These are phyloP conservation scores for Thalassaphorura encarpata DNA, from an alignment of 1,140 invertebrate genomes.

Conservation along the genomic window DNA sequence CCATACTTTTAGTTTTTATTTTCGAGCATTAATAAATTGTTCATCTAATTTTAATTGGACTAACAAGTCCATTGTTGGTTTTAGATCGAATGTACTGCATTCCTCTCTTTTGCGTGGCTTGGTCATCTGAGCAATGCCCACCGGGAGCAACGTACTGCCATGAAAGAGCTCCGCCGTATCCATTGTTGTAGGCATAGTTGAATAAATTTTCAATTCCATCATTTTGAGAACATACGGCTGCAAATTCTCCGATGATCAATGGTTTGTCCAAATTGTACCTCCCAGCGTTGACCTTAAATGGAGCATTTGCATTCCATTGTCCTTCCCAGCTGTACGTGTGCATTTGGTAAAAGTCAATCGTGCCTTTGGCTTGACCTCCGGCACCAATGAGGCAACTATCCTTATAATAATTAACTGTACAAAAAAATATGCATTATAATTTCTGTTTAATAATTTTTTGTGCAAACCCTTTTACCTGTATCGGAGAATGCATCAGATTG, in stretches of 20 bases:
- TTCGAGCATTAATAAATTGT: too few species aligned
- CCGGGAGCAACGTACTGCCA: conserved; percentile 38
- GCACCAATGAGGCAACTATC: conserved; percentile 37
- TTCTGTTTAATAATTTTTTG: neutral
- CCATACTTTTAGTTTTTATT: too few species aligned
- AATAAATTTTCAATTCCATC: conserved; percentile 35
- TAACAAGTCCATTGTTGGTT: conserved; percentile 10
- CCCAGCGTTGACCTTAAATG: conserved; percentile 36
- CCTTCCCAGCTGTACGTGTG: conserved; percentile 36
- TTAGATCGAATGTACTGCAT: conserved; percentile 13
- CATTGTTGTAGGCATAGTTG: conserved; percentile 36
- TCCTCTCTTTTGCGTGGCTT: conserved; percentile 32
- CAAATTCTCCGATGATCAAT: conserved; percentile 40
- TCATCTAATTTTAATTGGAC: too few species aligned
- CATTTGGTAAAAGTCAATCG: conserved; percentile 38
- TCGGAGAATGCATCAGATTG: conserved; percentile 37
- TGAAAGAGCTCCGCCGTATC: conserved; percentile 37
- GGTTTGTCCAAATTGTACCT: conserved; percentile 38
- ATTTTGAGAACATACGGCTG: conserved; percentile 32
- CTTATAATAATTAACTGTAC: conserved; percentile 36
- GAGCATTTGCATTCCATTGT: conserved; percentile 34
- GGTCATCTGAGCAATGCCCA: conserved; percentile 33
- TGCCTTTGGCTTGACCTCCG: conserved; percentile 33
- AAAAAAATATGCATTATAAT: neutral
- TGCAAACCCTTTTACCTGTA: conserved; percentile 23